These are phyloP conservation scores for Trichonephila inaurata DNA, from an alignment of 1,140 invertebrate genomes.

Conservation along the genomic window DNA sequence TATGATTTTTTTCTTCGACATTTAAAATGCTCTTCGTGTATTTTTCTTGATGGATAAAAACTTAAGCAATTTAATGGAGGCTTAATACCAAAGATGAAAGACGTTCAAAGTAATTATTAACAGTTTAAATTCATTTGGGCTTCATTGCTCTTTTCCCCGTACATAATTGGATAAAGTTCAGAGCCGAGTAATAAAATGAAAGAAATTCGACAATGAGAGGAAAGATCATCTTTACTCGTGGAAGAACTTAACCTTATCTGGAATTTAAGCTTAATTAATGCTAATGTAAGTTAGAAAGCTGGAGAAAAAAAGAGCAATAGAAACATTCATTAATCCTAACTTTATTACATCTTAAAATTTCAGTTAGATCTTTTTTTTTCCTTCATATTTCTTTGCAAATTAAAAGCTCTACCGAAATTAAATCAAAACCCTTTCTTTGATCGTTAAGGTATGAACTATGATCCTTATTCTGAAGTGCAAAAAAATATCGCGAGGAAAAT, in stretches of 20 bases:
- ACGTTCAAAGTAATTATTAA: not conserved
- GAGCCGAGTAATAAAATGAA: not conserved
- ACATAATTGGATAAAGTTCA: not conserved
- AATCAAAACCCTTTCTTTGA: constrained; percentile 39
- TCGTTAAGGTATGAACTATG: constrained; percentile 25
- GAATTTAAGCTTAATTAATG: constrained; percentile 35
- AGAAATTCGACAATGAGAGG: not conserved
- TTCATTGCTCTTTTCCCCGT: not conserved
- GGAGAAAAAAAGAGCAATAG: constrained; percentile 6
- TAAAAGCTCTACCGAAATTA: constrained; percentile 46
- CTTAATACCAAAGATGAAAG: not conserved
- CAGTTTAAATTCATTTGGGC: not conserved
- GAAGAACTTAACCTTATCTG: not conserved
- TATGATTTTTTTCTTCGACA: too few species aligned
- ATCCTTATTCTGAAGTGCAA: not conserved
- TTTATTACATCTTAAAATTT: constrained; percentile 31
- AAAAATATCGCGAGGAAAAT: not conserved
- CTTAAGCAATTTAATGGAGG: not conserved
- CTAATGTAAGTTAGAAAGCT: not conserved
- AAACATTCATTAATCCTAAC: constrained; percentile 36
- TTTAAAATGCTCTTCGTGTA: too few species aligned
- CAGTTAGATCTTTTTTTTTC: not conserved
- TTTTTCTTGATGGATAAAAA: too few species aligned
- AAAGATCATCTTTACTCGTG: not conserved
- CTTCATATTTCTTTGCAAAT: not conserved